phyloP scores from a whole-genome alignment of 2,888 invertebrate genomes.

The Lottia gigantea region DNA sequence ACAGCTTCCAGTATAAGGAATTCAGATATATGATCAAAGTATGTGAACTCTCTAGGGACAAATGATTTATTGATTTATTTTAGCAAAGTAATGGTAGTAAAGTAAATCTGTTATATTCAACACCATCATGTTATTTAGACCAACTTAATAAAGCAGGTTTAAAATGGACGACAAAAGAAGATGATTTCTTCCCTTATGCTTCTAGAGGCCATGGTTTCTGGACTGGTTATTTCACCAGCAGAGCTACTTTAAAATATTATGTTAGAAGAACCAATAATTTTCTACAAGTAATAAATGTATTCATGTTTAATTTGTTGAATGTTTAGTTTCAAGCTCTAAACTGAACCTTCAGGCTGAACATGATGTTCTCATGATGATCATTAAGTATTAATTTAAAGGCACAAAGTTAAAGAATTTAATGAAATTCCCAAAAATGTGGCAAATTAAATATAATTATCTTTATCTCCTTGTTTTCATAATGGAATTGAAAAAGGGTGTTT shows the following conservation, averaged over 20 bases:
- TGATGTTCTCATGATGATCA: too few relatives aligned
- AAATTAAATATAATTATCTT: too few relatives aligned
- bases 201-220: constrained; percentile 88
- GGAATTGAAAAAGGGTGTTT: too few relatives aligned
- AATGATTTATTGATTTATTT: constrained; percentile 22
- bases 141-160: constrained; percentile 73
- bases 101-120: constrained; percentile 78
- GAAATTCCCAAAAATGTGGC: too few relatives aligned
- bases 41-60: neutral
- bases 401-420: too few relatives aligned
- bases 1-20: too few relatives aligned
- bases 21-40: neutral
- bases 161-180: constrained; percentile 73
- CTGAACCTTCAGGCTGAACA: too few relatives aligned
- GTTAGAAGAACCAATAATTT: constrained; percentile 67
- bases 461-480: too few relatives aligned
- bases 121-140: constrained; percentile 72
- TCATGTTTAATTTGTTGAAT: too few relatives aligned
- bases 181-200: constrained; percentile 73
- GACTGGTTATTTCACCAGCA: constrained; percentile 80
- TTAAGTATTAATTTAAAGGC: too few relatives aligned
- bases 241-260: constrained; percentile 70
- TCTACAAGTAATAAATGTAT: constrained; percentile 64
- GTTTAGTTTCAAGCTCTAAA: too few relatives aligned
- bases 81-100: constrained; percentile 60